These are phyloP conservation scores for Ectemnius cavifrons DNA, from an alignment of 2,888 invertebrate species.

Conservation along the genomic window DNA sequence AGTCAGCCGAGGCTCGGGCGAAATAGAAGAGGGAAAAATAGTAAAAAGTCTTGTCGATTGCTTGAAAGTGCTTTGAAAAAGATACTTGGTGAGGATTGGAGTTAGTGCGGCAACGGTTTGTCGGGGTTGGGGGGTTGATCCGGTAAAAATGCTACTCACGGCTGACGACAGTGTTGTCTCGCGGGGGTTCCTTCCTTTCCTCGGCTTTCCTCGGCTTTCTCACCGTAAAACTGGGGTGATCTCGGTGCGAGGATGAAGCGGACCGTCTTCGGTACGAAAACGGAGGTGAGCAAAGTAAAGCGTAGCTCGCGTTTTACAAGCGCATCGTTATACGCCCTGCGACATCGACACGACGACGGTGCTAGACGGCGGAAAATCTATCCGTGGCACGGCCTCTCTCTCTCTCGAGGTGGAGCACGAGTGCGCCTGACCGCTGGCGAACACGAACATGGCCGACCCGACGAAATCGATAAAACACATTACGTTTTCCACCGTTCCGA, in stretches of 20 bases:
- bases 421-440: slow-evolving; percentile 69
- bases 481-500: slow-evolving; percentile 71
- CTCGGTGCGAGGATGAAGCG: slow-evolving; percentile 17
- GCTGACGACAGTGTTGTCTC: slow-evolving; percentile 26
- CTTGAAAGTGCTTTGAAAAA: too few relatives aligned
- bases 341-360: slow-evolving; percentile 60
- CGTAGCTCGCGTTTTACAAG: slow-evolving; percentile 47
- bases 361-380: slow-evolving; percentile 68
- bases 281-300: slow-evolving; percentile 19
- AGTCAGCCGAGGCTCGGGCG: not conserved
- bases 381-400: slow-evolving; percentile 59
- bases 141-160: slow-evolving; percentile 43
- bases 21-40: too few relatives aligned
- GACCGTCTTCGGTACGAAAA: slow-evolving; percentile 4
- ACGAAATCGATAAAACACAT: slow-evolving; percentile 74
- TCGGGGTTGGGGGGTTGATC: not conserved
- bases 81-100: not conserved
- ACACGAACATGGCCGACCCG: slow-evolving; percentile 67
- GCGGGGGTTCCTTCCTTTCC: slow-evolving; percentile 24
- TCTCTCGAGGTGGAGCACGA: slow-evolving; percentile 60
- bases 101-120: not conserved
- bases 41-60: too few relatives aligned
- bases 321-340: slow-evolving; percentile 57
- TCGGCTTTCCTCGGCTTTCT: slow-evolving; percentile 22
- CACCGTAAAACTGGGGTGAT: slow-evolving; percentile 3